Evolutionary conservation across 2,797 vertebrate species (phyloP).

Genomic region (Hapalemur alaotrensis): DNA sequence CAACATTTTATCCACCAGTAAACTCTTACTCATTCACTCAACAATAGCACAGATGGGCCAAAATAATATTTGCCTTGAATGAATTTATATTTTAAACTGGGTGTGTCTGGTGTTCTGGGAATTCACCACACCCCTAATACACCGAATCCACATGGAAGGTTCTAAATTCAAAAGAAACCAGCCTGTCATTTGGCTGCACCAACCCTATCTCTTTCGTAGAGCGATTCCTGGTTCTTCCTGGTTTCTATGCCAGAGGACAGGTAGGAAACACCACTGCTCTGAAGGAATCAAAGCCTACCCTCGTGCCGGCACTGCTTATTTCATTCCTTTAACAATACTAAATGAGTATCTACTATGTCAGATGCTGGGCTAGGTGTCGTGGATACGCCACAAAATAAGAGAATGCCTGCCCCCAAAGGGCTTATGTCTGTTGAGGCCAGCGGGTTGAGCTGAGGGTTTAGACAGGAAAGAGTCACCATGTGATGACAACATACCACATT

Average conservation of each 20-base stretch:
- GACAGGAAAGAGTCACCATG: neutral
- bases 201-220: neutral
- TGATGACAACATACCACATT: neutral
- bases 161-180: slow-evolving; percentile 18
- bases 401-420: neutral
- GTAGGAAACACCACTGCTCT: neutral
- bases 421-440: neutral
- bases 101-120: slow-evolving; percentile 39
- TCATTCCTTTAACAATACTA: neutral
- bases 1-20: neutral
- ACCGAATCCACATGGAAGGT: slow-evolving; percentile 31
- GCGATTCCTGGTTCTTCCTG: neutral
- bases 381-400: neutral
- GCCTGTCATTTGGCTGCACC: neutral
- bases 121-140: slow-evolving; percentile 42
- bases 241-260: neutral
- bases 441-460: neutral
- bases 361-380: neutral
- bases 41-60: slow-evolving; percentile 30
- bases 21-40: slow-evolving; percentile 52
- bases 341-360: neutral
- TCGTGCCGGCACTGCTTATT: neutral
- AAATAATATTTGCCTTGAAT: slow-evolving; percentile 47
- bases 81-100: slow-evolving; percentile 50
- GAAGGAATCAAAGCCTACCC: neutral